phyloP scores from a whole-genome alignment of 2,113 vertebrate genomes.

The Coryphaenoides rupestris region DNA sequence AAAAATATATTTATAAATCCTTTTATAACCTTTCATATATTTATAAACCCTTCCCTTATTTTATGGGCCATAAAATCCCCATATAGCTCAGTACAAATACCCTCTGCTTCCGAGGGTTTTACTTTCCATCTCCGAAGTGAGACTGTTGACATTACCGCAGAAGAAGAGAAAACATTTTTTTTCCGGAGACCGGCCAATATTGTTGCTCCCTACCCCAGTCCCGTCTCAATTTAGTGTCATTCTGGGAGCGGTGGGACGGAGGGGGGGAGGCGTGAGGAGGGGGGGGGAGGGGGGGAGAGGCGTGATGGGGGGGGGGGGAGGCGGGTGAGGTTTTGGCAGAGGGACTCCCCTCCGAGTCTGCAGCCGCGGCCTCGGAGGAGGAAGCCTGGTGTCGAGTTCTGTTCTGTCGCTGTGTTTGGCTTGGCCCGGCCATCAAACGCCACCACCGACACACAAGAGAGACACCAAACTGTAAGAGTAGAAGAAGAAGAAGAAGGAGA shows the following conservation, averaged over 20 bases:
- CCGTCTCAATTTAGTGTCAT: slow-evolving; percentile 52
- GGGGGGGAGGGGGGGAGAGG: too few relatives aligned
- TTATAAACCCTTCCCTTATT: not conserved
- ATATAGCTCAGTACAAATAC: not conserved
- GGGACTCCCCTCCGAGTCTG: slow-evolving; percentile 10
- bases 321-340: too few relatives aligned
- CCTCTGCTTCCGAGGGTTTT: not conserved
- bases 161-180: slow-evolving; percentile 19
- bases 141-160: slow-evolving; percentile 14
- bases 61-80: not conserved
- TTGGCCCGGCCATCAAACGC: slow-evolving; percentile 35
- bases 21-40: too few relatives aligned
- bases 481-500: slow-evolving; percentile 14
- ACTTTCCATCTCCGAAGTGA: not conserved
- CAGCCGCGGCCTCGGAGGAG: slow-evolving; percentile 21
- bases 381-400: slow-evolving; percentile 56
- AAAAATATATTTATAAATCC: too few relatives aligned
- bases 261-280: too few relatives aligned
- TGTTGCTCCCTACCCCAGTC: slow-evolving; percentile 41
- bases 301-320: too few relatives aligned
- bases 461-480: slow-evolving; percentile 45
- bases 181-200: too few relatives aligned
- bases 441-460: slow-evolving; percentile 35
- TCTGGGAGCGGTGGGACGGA: slow-evolving; percentile 39
- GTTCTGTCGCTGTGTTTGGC: slow-evolving; percentile 57